Evolutionary conservation across 2,797 vertebrate genomes (phyloP).

Genomic region (Coranthus polyacanthus): DNA sequence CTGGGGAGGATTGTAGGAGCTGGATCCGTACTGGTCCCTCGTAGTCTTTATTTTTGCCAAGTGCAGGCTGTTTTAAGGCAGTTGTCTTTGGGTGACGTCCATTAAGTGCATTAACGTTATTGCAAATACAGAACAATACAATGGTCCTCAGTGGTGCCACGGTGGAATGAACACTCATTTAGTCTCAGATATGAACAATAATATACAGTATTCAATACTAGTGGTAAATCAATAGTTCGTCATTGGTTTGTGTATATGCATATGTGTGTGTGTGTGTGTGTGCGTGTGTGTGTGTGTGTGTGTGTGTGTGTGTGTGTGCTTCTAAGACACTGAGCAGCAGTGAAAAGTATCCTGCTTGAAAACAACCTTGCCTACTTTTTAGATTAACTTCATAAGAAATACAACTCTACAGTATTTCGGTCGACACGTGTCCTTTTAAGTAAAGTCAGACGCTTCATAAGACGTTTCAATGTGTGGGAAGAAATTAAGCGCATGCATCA

Average conservation of each 20-base stretch:
- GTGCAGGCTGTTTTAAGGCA: conserved; percentile 67
- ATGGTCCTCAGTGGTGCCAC: conserved; percentile 71
- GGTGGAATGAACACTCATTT: conserved; percentile 71
- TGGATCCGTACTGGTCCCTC: conserved; percentile 47
- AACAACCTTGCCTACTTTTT: conserved; percentile 57
- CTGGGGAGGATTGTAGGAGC: conserved; percentile 30
- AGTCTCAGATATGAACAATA: conserved; percentile 67
- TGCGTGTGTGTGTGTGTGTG: conserved; percentile 28
- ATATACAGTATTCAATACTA: conserved; percentile 77
- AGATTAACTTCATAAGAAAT: conserved; percentile 55
- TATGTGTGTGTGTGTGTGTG: too few species aligned
- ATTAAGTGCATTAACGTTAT: conserved; percentile 77
- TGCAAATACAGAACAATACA: conserved; percentile 64
- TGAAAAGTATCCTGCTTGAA: conserved; percentile 49
- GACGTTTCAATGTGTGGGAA: conserved; percentile 56
- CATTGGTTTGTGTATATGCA: conserved; percentile 43
- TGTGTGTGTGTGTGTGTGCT: conserved; percentile 32
- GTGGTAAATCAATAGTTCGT: conserved; percentile 69
- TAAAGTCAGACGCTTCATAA: conserved; percentile 52
- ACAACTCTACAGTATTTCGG: conserved; percentile 63
- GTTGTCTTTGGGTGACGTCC: conserved; percentile 71
- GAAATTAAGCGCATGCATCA: conserved; percentile 53
- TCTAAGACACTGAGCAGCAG: conserved; percentile 73
- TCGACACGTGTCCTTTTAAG: conserved; percentile 29
- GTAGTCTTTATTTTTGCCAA: conserved; percentile 30